Evolutionary conservation across 2,797 vertebrate species (phyloP), one percentile per base, ranked within the genome.

Genomic region (Yasuhikotakia modesta): DNA sequence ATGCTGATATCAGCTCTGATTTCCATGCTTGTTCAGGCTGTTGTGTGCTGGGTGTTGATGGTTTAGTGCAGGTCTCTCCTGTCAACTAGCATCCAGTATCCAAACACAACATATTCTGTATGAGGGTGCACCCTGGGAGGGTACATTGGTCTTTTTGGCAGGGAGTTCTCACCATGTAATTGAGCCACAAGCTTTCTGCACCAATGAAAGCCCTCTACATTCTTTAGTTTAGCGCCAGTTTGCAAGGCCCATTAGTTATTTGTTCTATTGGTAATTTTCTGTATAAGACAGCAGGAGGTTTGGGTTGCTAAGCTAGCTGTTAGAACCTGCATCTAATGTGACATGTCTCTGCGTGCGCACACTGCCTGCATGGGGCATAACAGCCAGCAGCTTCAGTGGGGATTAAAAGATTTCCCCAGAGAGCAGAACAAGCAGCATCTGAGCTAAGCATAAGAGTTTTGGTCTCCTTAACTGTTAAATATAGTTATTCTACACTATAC

Each of bases 381-480:
- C 43, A 75, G 63, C 73, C 66, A 61, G 55, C 57, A 70, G 70
- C n/a, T 52, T 77, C 43, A 39, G 53, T 61, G 43, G 27, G 52
- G 22, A 70, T 50, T 70, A 66, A 46, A 50, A 52, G 46, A 70
- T 82, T 83, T 88, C 87, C 84, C 81, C 78, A 81, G 73, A 85
- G 61, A 30, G 80, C 81, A 84, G 85, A 90, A 79, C 83, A 88
- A 87, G 80, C 84, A 83, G 55, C 50, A 71, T 81, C 77, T 86
- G 85, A 89, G 86, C 87, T 79, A 67, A 58, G 35, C 8, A 10
- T 61, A 7, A 48, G 2, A 48, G 14, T 61, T 58, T 14, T n/a
- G 6, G 58, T 32, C 27, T 32, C 16, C 27, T n/a, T 61, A 32
- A 35, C 30, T 32, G 12, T 61, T 32, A n/a, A 6, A 32, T 17